Conservation (phyloP, 2,797 vertebrate genomes). For the Xerus rutilus region DNA sequence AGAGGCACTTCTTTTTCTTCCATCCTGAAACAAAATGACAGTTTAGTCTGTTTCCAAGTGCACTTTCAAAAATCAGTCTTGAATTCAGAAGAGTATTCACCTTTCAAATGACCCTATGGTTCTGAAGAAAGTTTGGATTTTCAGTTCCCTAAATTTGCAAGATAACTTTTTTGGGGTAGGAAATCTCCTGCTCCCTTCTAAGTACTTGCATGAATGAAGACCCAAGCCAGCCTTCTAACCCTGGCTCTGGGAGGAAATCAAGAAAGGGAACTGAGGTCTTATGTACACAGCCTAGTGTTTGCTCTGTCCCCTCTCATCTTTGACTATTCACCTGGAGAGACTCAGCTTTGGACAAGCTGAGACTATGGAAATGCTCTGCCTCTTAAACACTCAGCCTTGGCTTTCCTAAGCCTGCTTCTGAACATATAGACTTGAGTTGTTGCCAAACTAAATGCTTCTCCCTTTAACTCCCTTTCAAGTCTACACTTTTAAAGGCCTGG, state of each 20-base stretch:
- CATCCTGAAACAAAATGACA: neutral
- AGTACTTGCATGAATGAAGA: neutral
- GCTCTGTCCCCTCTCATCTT: constrained; percentile 34
- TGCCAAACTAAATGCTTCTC: constrained; percentile 78
- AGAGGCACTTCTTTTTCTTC: neutral
- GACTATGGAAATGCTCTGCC: constrained; percentile 70
- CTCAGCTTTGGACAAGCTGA: constrained; percentile 58
- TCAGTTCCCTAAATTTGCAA: neutral
- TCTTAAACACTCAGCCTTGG: constrained; percentile 47
- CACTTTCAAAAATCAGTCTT: neutral
- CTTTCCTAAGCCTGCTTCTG: constrained; percentile 66
- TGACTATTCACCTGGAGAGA: constrained; percentile 80
- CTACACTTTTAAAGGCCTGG: constrained; percentile 82
- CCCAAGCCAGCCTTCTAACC: neutral
- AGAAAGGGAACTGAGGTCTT: neutral
- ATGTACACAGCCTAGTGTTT: neutral
- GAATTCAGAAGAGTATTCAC: neutral
- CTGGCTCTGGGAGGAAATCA: constrained; percentile 46
- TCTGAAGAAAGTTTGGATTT: constrained; percentile 15
- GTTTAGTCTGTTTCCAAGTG: neutral
- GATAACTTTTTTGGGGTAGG: neutral
- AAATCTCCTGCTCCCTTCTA: neutral
- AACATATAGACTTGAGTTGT: constrained; percentile 76
- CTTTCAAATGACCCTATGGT: neutral
- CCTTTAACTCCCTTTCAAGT: constrained; percentile 83